Evolutionary conservation across 1,140 invertebrate species (phyloP).

Genomic region (Caenorhabditis briggsae): DNA sequence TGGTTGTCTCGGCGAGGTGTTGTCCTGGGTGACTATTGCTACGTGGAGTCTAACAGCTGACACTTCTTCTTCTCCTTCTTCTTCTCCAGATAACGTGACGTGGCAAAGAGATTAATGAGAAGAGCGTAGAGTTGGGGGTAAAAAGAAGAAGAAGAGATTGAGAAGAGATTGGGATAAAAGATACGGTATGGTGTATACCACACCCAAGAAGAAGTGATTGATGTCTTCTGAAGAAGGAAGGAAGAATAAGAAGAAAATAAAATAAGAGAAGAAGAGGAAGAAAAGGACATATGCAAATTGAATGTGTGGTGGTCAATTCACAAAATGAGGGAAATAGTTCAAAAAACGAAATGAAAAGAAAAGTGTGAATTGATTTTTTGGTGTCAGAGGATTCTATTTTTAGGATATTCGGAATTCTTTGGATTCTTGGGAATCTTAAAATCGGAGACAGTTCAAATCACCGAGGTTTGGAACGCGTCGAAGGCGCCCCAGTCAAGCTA

Average conservation of each 20-base stretch:
- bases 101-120: slow-evolving; percentile 40
- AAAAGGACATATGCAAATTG: slow-evolving; percentile 37
- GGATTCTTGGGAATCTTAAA: too few relatives aligned
- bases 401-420: too few relatives aligned
- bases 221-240: neutral
- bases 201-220: slow-evolving; percentile 14
- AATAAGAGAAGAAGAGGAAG: neutral
- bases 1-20: neutral
- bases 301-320: neutral
- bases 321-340: neutral
- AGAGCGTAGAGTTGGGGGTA: neutral
- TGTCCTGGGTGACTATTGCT: neutral
- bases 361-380: neutral
- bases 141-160: neutral
- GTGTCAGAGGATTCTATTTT: neutral
- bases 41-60: slow-evolving; percentile 19
- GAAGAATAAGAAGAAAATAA: slow-evolving; percentile 13
- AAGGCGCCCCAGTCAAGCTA: too few relatives aligned
- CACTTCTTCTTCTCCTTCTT: neutral
- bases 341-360: slow-evolving; percentile 10
- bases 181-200: neutral
- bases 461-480: too few relatives aligned
- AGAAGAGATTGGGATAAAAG: neutral
- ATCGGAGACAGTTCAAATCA: too few relatives aligned
- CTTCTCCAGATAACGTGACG: neutral